phyloP scores from a whole-genome alignment of 2,888 invertebrate genomes.

The Cephus spinipes region DNA sequence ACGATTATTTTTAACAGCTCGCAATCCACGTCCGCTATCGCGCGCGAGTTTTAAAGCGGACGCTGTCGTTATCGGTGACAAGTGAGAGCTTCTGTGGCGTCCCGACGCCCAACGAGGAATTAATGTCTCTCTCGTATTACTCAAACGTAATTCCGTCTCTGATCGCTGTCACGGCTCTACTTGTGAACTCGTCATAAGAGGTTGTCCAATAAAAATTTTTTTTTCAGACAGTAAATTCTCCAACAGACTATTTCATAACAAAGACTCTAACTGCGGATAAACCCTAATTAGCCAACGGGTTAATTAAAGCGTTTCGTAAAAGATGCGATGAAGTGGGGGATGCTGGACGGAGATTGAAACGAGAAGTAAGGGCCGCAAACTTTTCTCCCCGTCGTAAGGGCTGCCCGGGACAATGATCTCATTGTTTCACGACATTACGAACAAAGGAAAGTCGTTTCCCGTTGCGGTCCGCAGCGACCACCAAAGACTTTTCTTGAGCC shows the following conservation, averaged over 20 bases:
- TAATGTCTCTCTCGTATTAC: not conserved
- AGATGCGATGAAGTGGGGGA: constrained; percentile 11
- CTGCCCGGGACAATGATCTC: constrained; percentile 37
- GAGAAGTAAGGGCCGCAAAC: constrained; percentile 20
- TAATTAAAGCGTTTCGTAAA: constrained; percentile 44
- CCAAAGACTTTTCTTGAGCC: constrained; percentile 22
- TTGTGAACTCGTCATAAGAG: not conserved
- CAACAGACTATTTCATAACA: not conserved
- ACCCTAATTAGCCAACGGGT: constrained; percentile 34
- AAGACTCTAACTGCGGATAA: not conserved
- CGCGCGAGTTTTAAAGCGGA: not conserved
- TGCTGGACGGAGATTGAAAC: not conserved
- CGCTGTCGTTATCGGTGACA: not conserved
- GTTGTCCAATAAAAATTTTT: not conserved
- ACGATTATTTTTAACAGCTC: not conserved
- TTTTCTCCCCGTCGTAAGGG: constrained; percentile 28
- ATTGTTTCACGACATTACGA: constrained; percentile 38
- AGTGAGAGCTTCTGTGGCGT: not conserved
- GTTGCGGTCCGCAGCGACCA: not conserved
- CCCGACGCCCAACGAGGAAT: not conserved
- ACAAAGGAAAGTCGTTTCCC: constrained; percentile 31
- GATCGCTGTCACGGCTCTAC: not conserved
- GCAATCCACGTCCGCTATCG: not conserved
- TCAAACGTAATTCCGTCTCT: not conserved
- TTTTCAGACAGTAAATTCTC: not conserved